Evolutionary conservation across 30 jellyfish, hydroid and myxozoan species (phyloP).

Genomic region (Mastigias papua): DNA sequence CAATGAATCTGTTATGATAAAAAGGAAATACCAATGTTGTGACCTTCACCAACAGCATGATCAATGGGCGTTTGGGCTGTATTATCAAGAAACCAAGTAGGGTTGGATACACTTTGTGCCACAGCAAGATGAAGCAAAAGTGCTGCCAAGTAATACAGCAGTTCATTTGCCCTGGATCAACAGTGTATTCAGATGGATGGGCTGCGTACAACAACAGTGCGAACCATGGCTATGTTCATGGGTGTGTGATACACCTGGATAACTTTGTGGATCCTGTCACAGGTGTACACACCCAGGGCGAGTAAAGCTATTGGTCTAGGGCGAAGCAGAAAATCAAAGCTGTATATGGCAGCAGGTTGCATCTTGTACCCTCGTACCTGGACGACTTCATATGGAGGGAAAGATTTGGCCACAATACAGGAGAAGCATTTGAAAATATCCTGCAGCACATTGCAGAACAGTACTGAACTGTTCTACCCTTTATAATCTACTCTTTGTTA

Average conservation of each 20-base stretch:
- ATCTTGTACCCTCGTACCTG: not conserved
- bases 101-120: slow-evolving; percentile 13
- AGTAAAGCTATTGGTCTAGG: not conserved
- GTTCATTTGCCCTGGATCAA: slow-evolving; percentile 18
- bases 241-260: slow-evolving; percentile 6
- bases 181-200: slow-evolving; percentile 31
- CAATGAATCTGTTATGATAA: slow-evolving; percentile 11
- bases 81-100: not conserved
- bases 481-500: no score
- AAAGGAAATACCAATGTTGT: slow-evolving; percentile 47
- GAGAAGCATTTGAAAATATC: not conserved
- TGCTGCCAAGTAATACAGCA: slow-evolving; percentile 38
- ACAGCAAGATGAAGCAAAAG: slow-evolving; percentile 7
- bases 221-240: slow-evolving; percentile 5
- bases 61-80: slow-evolving; percentile 54
- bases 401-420: not conserved
- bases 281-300: slow-evolving; percentile 24
- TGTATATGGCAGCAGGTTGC: not conserved
- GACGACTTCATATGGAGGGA: not conserved
- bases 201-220: slow-evolving; percentile 17
- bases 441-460: not conserved
- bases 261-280: slow-evolving; percentile 31
- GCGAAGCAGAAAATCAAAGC: not conserved
- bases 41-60: slow-evolving; percentile 3
- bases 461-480: no score